phyloP scores from a whole-genome alignment of 1,140 invertebrate genomes.

The Pseudomyrmex sp. region DNA sequence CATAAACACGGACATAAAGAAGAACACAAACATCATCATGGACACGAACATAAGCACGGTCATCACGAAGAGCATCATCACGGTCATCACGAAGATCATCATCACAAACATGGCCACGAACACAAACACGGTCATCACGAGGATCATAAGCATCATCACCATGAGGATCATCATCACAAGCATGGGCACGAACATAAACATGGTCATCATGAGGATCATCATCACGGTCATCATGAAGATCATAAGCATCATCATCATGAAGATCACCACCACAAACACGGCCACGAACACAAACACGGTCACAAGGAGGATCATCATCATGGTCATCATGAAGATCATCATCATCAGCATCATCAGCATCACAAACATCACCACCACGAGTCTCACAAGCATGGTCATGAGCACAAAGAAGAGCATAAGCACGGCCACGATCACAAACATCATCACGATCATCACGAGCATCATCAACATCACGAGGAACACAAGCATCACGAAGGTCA shows the following conservation, averaged over 20 bases:
- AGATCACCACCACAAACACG: constrained; percentile 53
- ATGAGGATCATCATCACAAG: constrained; percentile 70
- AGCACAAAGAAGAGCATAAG: constrained; percentile 77
- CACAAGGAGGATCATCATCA: constrained; percentile 79
- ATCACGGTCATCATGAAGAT: constrained; percentile 76
- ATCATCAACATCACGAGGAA: constrained; percentile 76
- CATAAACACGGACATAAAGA: constrained; percentile 75
- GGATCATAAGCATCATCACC: constrained; percentile 71
- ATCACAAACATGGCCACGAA: constrained; percentile 78
- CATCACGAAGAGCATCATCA: constrained; percentile 79
- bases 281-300: constrained; percentile 77
- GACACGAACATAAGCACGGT: constrained; percentile 76
- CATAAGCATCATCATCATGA: constrained; percentile 72
- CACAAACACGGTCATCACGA: constrained; percentile 77
- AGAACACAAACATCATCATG: constrained; percentile 74
- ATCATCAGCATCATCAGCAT: constrained; percentile 71
- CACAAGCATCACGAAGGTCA: constrained; percentile 75
- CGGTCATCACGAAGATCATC: constrained; percentile 77
- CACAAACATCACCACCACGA: constrained; percentile 77
- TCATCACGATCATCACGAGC: constrained; percentile 75
- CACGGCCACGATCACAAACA: constrained; percentile 78
- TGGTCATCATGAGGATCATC: constrained; percentile 72
- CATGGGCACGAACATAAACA: constrained; percentile 72
- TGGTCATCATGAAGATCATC: constrained; percentile 73
- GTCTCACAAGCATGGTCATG: constrained; percentile 77